Conservation (phyloP, 1,140 invertebrate species). For the Aphelinus atriplicis region DNA sequence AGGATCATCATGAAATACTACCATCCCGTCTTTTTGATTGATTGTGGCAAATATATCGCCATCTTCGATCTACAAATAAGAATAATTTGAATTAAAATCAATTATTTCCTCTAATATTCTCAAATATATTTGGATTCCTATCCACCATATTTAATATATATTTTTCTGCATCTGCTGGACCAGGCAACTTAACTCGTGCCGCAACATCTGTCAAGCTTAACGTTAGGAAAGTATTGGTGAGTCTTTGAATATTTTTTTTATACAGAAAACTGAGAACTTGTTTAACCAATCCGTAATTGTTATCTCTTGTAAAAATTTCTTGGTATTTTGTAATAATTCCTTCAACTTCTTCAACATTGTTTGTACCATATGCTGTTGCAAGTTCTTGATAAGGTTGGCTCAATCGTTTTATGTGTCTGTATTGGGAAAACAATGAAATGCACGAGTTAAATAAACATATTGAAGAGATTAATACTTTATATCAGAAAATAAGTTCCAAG, state of each 20-base stretch:
- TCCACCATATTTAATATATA: slow-evolving; percentile 94
- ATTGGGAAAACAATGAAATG: background rate
- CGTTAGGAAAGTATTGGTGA: slow-evolving; percentile 97
- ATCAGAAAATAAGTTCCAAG: background rate
- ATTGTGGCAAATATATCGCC: slow-evolving; percentile 97
- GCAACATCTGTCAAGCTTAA: slow-evolving; percentile 94
- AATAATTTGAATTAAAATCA: slow-evolving; percentile 7
- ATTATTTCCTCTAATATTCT: background rate
- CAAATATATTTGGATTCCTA: background rate
- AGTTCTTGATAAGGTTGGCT: slow-evolving; percentile 92
- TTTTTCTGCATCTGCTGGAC: slow-evolving; percentile 88
- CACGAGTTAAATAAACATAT: background rate
- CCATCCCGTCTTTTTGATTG: slow-evolving; percentile 98
- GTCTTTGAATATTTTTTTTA: slow-evolving; percentile 95
- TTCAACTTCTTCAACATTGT: slow-evolving; percentile 79
- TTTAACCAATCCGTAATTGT: slow-evolving; percentile 83
- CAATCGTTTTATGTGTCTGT: slow-evolving; percentile 88
- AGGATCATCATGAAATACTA: slow-evolving; percentile 94
- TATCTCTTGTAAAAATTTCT: slow-evolving; percentile 85
- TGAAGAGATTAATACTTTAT: background rate
- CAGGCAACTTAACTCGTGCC: slow-evolving; percentile 84
- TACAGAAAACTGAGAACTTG: slow-evolving; percentile 89
- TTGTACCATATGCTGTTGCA: slow-evolving; percentile 81
- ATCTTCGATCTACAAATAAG: slow-evolving; percentile 85
- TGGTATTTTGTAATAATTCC: slow-evolving; percentile 80